Evolutionary conservation across 1,140 invertebrate genomes (phyloP).

Genomic region (Drosophila simulans): DNA sequence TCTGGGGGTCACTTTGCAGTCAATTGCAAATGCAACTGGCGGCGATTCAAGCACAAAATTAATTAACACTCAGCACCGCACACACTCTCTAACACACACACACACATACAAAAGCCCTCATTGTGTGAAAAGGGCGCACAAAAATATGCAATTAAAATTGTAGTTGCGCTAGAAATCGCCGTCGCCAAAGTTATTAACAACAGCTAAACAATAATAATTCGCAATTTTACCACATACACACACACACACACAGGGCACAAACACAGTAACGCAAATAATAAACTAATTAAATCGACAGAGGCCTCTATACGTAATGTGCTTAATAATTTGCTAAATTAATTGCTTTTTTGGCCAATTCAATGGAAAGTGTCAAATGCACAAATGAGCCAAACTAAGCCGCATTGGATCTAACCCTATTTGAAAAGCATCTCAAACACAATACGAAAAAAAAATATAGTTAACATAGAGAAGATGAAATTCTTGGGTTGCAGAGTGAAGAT

Average conservation of each 20-base stretch:
- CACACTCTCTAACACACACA: slow-evolving; percentile 21
- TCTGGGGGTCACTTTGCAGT: slow-evolving; percentile 30
- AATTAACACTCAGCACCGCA: slow-evolving; percentile 71
- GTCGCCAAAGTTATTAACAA: slow-evolving; percentile 66
- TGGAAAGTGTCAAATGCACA: slow-evolving; percentile 30
- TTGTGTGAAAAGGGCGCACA: slow-evolving; percentile 37
- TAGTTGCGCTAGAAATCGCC: slow-evolving; percentile 54
- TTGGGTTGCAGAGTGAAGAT: slow-evolving; percentile 12
- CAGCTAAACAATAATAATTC: slow-evolving; percentile 74
- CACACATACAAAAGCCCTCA: slow-evolving; percentile 11
- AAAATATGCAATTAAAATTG: slow-evolving; percentile 76
- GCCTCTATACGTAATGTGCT: slow-evolving; percentile 52
- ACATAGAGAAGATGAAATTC: slow-evolving; percentile 6
- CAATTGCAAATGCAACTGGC: slow-evolving; percentile 74
- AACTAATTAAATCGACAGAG: slow-evolving; percentile 80
- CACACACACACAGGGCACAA: neutral
- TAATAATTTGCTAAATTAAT: slow-evolving; percentile 56
- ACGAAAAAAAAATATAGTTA: slow-evolving; percentile 10
- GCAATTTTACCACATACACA: slow-evolving; percentile 39
- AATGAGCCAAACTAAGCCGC: slow-evolving; percentile 6
- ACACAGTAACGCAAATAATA: slow-evolving; percentile 59
- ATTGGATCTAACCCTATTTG: slow-evolving; percentile 1
- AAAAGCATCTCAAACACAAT: slow-evolving; percentile 22
- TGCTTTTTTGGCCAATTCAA: slow-evolving; percentile 20
- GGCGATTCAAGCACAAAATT: slow-evolving; percentile 75